Conservation (phyloP, 2,888 invertebrate genomes). For the Labia minor region DNA sequence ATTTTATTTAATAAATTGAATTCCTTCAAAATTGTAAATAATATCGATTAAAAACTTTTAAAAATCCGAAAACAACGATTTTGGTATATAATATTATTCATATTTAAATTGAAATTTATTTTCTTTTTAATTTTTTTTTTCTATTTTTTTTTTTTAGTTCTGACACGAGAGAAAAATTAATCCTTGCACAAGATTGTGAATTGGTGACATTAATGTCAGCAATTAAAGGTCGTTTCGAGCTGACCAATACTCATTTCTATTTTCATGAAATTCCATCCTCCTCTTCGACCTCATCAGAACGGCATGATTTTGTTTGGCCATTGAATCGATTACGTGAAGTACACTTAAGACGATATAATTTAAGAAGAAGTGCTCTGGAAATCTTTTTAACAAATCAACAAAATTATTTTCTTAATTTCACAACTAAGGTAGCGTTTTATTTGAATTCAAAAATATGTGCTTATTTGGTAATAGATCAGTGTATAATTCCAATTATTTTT, state of each 20-base stretch:
- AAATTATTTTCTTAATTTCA: slow-evolving; percentile 53
- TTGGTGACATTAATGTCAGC: slow-evolving; percentile 49
- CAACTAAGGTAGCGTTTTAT: slow-evolving; percentile 43
- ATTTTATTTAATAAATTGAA: no score
- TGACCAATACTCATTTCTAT: slow-evolving; percentile 47
- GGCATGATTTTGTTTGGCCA: slow-evolving; percentile 33
- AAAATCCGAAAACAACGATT: no score
- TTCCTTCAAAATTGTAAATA: no score
- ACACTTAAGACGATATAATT: slow-evolving; percentile 51
- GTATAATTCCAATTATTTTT: slow-evolving; percentile 19
- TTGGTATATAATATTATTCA: no score
- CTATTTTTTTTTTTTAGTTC: neutral
- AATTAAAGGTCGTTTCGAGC: slow-evolving; percentile 49
- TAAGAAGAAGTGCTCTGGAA: slow-evolving; percentile 51
- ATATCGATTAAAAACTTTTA: no score
- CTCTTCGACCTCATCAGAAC: neutral
- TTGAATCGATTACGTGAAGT: slow-evolving; percentile 48
- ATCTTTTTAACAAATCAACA: slow-evolving; percentile 53
- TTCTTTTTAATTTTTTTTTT: no score
- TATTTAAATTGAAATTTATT: no score
- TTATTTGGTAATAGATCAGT: no score
- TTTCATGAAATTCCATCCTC: slow-evolving; percentile 40
- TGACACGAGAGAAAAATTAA: slow-evolving; percentile 39
- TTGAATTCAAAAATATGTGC: slow-evolving; percentile 6
- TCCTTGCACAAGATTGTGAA: slow-evolving; percentile 50